A percentile compares a stretch with the other conserved stretches of the same genome.
phyloP scores from a whole-genome alignment of 2,888 invertebrate genomes.

The Hanleya hanleyi region DNA sequence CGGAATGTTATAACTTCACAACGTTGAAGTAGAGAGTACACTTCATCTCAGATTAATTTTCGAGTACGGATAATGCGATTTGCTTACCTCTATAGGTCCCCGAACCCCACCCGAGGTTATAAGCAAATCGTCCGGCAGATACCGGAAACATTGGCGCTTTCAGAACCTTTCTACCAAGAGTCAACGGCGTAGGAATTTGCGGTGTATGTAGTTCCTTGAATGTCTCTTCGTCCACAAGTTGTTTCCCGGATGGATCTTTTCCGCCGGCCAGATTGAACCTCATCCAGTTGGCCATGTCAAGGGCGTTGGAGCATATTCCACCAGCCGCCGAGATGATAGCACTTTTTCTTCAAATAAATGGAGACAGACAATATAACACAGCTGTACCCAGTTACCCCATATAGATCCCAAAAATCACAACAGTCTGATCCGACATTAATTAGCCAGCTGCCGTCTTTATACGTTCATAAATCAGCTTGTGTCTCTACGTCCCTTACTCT shows the following conservation, averaged over 20 bases:
- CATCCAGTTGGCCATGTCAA: constrained; percentile 58
- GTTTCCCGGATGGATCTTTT: constrained; percentile 39
- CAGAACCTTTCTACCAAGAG: constrained; percentile 5
- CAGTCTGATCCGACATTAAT: too few species aligned
- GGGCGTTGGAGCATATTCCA: constrained; percentile 61
- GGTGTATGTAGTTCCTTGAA: constrained; percentile 44
- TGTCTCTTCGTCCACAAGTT: constrained; percentile 34
- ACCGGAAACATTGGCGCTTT: constrained; percentile 35
- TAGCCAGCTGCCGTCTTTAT: too few species aligned
- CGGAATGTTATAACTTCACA: too few species aligned
- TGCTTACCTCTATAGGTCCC: constrained; percentile 66
- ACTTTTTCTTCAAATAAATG: neutral
- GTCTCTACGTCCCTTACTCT: too few species aligned
- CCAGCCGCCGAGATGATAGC: constrained; percentile 55
- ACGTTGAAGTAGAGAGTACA: too few species aligned
- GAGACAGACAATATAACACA: too few species aligned
- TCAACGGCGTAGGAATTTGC: constrained; percentile 17
- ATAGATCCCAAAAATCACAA: too few species aligned
- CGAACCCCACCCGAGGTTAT: constrained; percentile 62
- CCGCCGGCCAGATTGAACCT: constrained; percentile 47
- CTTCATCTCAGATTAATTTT: too few species aligned
- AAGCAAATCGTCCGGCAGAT: constrained; percentile 38
- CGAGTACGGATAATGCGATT: neutral
- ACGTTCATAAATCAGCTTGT: too few species aligned
- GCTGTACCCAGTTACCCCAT: too few species aligned